Conservation (phyloP, 1,140 invertebrate species). For the Drosophila albomicans region DNA sequence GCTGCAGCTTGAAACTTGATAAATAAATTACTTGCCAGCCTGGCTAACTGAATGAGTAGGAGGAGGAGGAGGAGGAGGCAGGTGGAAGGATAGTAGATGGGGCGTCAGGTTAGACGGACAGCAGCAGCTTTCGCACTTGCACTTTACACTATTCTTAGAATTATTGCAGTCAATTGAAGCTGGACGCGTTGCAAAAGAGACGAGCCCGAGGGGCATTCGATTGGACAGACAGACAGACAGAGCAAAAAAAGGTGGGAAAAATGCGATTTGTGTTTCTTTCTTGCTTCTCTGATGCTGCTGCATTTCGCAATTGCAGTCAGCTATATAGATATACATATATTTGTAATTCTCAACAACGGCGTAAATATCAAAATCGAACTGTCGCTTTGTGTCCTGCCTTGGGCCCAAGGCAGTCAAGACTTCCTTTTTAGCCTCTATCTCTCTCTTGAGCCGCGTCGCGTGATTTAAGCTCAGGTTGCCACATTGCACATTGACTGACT, state of each 20-base stretch:
- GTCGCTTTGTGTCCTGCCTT: constrained; percentile 26
- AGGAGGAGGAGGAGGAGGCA: neutral
- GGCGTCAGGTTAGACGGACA: constrained; percentile 10
- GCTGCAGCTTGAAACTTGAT: constrained; percentile 81
- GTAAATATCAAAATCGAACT: constrained; percentile 36
- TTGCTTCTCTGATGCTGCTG: neutral
- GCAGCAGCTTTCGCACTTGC: constrained; percentile 49
- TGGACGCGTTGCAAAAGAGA: constrained; percentile 27
- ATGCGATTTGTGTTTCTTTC: constrained; percentile 58
- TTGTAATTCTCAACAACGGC: constrained; percentile 58
- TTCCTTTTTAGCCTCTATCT: constrained; percentile 24
- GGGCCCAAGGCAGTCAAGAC: constrained; percentile 7
- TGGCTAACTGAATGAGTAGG: constrained; percentile 30
- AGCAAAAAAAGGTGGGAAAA: neutral
- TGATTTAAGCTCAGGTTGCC: constrained; percentile 57
- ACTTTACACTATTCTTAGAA: constrained; percentile 77
- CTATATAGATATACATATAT: constrained; percentile 55
- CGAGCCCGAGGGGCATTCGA: neutral
- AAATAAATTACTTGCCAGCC: constrained; percentile 78
- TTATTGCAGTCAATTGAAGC: constrained; percentile 83
- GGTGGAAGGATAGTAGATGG: neutral
- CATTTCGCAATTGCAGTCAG: constrained; percentile 30
- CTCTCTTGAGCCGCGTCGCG: constrained; percentile 50
- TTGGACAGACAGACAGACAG: no score
- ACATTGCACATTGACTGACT: constrained; percentile 50